Evolutionary conservation across 2,888 invertebrate species (phyloP).

Genomic region (Abrostola triplasia): DNA sequence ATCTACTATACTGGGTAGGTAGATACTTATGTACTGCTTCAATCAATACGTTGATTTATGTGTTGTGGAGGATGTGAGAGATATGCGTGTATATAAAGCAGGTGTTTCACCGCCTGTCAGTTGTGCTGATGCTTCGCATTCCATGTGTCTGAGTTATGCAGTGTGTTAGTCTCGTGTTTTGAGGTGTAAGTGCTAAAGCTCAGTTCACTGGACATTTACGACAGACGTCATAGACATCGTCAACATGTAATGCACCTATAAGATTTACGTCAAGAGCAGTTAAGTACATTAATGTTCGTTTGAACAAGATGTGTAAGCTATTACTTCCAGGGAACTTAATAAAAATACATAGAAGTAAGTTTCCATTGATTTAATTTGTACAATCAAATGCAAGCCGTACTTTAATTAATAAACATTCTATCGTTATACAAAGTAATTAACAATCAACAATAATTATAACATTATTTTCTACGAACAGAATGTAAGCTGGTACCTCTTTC

Average conservation of each 20-base stretch:
- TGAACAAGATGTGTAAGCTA: no score
- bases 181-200: neutral
- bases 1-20: neutral
- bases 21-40: constrained; percentile 33
- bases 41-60: constrained; percentile 17
- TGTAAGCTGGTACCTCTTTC: constrained; percentile 36
- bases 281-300: no score
- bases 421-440: neutral
- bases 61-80: constrained; percentile 13
- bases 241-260: neutral
- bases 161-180: neutral
- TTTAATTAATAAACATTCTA: neutral
- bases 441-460: constrained; percentile 18
- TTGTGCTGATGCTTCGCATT: neutral
- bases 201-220: neutral
- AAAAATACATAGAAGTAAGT: no score
- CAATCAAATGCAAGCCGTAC: no score
- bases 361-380: no score
- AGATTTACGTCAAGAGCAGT: no score
- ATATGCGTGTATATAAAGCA: neutral
- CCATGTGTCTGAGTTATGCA: neutral
- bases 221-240: neutral
- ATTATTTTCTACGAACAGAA: constrained; percentile 21
- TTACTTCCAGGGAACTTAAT: no score
- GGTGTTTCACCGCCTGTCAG: constrained; percentile 6